Evolutionary conservation across 1,140 invertebrate genomes (phyloP), one percentile per base, ranked within the genome.

Genomic region (Octopus bimaculoides): DNA sequence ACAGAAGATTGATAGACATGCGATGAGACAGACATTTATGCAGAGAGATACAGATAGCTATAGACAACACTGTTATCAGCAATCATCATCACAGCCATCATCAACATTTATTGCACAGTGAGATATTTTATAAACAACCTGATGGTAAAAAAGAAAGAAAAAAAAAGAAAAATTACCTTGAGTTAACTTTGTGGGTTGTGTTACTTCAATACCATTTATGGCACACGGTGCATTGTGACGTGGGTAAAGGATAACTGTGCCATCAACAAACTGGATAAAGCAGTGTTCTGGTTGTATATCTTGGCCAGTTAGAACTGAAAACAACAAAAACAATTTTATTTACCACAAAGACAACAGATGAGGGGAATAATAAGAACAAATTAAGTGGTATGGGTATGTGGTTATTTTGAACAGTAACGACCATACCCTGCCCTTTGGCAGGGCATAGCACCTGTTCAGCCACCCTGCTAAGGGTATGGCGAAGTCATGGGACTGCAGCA

Each of bases 151-250:
- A 61, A 17, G 56, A 61, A 4, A 61, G 9, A 1, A 61, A 61
- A 61, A 9, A 61, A 61, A 61, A 12, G 1, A 61, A 12, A 12
- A 61, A 12, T 91, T 92, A 91, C 93, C 95, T 90, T 96, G 95
- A 54, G 93, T 94, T 7, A 96, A 91, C 83, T 92, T 92, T 41
- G 93, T 94, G 20, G 94, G 93, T 83, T 93, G 93, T 84, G 94
- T 93, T 56, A 95, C 92, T 73, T 93, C 92, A 75, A 93, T 92
- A 5, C 94, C 95, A 91, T 97, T 96, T 52, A 97, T 93, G 93
- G 94, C 94, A 89, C 95, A 96, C 85, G 95, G 92, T 4, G 95
- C 92, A 79, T 91, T 89, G 7, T 92, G 92, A 78, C 93, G 91
- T 0, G 96, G 96, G 86, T 93, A 92, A 53, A 97, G 90, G 7